phyloP scores from a whole-genome alignment of 1,140 invertebrate species.

The Drosophila sulfurigaster region DNA sequence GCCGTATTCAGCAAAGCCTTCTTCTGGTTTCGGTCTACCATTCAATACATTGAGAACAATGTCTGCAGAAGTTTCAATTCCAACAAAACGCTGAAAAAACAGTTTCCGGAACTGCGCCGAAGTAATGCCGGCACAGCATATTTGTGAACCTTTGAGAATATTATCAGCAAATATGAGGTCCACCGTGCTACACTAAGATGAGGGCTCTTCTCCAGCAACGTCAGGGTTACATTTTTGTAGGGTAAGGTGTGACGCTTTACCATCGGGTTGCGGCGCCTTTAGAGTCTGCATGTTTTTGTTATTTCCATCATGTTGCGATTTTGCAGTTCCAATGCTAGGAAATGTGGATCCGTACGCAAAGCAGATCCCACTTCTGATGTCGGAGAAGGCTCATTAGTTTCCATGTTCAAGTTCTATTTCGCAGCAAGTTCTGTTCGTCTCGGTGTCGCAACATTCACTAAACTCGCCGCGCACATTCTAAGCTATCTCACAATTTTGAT shows the following conservation, averaged over 20 bases:
- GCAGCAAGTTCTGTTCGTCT: too few species aligned
- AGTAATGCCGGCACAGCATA: constrained; percentile 35
- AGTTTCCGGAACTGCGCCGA: constrained; percentile 26
- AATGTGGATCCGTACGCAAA: not conserved
- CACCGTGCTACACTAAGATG: constrained; percentile 29
- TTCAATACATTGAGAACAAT: constrained; percentile 29
- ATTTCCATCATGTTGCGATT: constrained; percentile 26
- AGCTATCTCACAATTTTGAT: too few species aligned
- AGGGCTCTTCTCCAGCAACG: constrained; percentile 23
- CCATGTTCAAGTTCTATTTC: not conserved
- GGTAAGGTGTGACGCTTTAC: constrained; percentile 4
- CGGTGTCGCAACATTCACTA: too few species aligned
- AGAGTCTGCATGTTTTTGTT: constrained; percentile 26
- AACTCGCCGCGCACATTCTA: too few species aligned
- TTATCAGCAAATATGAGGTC: constrained; percentile 31
- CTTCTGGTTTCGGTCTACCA: constrained; percentile 27
- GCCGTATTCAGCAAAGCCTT: constrained; percentile 33
- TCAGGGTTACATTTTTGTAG: constrained; percentile 30
- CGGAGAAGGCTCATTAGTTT: not conserved
- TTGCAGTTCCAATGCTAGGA: constrained; percentile 15
- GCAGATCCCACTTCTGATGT: not conserved
- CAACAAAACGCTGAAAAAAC: constrained; percentile 37
- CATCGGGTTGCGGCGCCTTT: constrained; percentile 5
- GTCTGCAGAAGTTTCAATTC: constrained; percentile 35
- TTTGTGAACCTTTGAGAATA: constrained; percentile 4